Conservation (phyloP, 2,797 vertebrate genomes). For the Pipistrellus pipistrellus region DNA sequence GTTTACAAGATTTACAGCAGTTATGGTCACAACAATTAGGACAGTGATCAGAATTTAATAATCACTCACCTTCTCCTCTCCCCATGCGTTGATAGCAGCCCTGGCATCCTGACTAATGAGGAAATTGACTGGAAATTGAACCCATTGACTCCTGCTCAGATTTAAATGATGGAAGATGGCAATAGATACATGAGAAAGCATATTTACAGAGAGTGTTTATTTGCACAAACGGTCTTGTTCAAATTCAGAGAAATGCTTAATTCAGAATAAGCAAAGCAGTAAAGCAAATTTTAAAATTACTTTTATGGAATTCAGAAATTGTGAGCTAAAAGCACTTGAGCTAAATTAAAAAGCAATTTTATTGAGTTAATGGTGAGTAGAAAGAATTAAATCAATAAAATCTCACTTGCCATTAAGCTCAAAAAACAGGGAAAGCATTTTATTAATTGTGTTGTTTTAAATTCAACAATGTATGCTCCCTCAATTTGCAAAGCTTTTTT, state of each 20-base stretch:
- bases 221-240: conserved; percentile 17
- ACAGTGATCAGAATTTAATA: neutral
- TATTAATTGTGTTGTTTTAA: conserved; percentile 82
- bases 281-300: conserved; percentile 69
- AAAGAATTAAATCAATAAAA: conserved; percentile 83
- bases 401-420: conserved; percentile 72
- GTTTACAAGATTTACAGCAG: neutral
- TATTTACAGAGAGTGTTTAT: conserved; percentile 19
- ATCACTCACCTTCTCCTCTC: neutral
- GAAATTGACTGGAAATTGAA: neutral
- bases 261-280: conserved; percentile 57
- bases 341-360: conserved; percentile 80
- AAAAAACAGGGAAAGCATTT: conserved; percentile 76
- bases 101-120: neutral
- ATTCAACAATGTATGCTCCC: conserved; percentile 59
- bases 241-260: conserved; percentile 59
- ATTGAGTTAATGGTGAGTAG: conserved; percentile 79
- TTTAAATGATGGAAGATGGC: neutral
- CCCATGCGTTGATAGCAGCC: neutral
- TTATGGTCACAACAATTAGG: neutral
- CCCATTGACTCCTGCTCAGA: neutral
- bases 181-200: neutral
- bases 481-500: conserved; percentile 41
- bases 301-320: conserved; percentile 79
- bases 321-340: conserved; percentile 71